Base-by-base conservation (phyloP, 2,113 vertebrate genomes). In the Sula dactylatra region DNA sequence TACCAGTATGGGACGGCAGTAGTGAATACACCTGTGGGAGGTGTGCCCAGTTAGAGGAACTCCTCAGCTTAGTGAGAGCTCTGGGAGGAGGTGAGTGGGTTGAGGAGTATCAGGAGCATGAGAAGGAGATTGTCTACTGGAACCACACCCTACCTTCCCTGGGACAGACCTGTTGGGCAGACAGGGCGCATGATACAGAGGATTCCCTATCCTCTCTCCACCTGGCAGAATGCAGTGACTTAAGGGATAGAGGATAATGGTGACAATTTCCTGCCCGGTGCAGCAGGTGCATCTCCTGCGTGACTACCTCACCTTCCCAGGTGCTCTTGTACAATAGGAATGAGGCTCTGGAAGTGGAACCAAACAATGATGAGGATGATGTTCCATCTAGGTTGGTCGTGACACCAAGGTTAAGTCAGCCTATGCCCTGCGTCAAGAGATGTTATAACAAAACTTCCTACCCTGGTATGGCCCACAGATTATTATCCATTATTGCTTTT, bases 251-350 rank as follows among this genome's bases (percentile, higher is more conserved):
- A 15, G 42, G 6, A 10, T 5, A 76, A 54, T 15, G 12, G 31
- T 0, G 1, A 70, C 10, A 26, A 9, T 7, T 25, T 88, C 45
- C 52, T 66, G 9, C 12, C 9, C 3, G 7, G 24, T 19, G 10
- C 15, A 27, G 45, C 17, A 45, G 25, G 40, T 5, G 7, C 11
- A 10, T n/a, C 38, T 58, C 31, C 31, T 64, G 31, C 2, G 11
- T n/a, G 54, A 58, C 40, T 58, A 27, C 40, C 40, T 18, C 17
- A 36, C 11, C 32, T 29, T 62, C 38, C 25, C 56, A 52, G 36
- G 36, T 52, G 67, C 47, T 47, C 11, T 61, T 29, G 32, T 61
- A 17, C 16, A 42, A 11, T 61, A 29, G 44, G 18, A 36, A 12
- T 61, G 45, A 62, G 19, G 32, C 36, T 84, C 19, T 84, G 67